Evolutionary conservation across 2,888 invertebrate genomes (phyloP), one percentile per base, ranked within the genome.

Genomic region (Xylocampa areola): DNA sequence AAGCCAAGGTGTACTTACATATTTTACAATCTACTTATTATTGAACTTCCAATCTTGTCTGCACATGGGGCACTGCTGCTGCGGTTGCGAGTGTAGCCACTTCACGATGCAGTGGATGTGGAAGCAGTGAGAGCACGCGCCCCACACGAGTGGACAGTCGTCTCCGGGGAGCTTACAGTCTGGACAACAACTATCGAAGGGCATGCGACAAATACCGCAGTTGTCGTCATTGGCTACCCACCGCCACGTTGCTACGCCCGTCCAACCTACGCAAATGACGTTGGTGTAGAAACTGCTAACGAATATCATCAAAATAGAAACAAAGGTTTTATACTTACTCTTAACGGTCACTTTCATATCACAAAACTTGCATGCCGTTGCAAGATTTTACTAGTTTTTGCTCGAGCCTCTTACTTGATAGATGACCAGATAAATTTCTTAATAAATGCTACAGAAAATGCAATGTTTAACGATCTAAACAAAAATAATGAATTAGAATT

Each of bases 101-200:
- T 99, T 99, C 87, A 98, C 98, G 82, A 99, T 99, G 94, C 99
- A 99, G 91, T 99, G 99, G 92, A 99, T 99, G 91, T 99, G 99
- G 92, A 99, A 99, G 93, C 99, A 99, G 94, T 99, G 99, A 6
- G 98, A 98, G 90, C 99, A 99, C 84, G 98, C 97, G 60, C 99
- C 99, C 98, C 99, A 99, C 33, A 99, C 99, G 85, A 99, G 91
- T 10, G 99, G 99, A 85, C 99, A 99, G 92, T 99, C 99, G 94
- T 99, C 99, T 44, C 99, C 99, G 16, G 99, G 99, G 68, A 98
- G 94, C 91, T 98, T 98, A 93, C 99, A 99, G 90, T 99, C 99
- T 1, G 99, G 98, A 85, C 99, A 99, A 86, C 99, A 99, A 78
- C 98, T 98, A 90, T 99, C 99, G 94, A 99, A 99, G 41, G 99